Conservation (phyloP, 2,113 vertebrate species). For the Chamaetylas fuelleborni region DNA sequence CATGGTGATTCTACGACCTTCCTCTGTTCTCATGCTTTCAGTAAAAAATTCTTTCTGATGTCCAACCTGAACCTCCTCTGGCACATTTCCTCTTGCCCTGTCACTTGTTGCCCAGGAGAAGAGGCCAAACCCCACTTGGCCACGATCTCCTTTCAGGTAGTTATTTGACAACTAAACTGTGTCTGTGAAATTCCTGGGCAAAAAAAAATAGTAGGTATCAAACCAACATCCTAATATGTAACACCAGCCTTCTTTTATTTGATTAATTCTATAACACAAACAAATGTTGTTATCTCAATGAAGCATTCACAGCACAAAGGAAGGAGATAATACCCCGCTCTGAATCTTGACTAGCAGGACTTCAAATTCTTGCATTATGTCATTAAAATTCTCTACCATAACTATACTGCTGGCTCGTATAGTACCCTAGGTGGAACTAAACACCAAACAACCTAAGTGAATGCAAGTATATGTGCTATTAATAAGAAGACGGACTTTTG, state of each 20-base stretch:
- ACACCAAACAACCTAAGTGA: neutral
- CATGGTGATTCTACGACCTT: too few species aligned
- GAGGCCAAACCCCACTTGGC: neutral
- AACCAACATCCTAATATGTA: neutral
- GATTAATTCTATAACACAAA: neutral
- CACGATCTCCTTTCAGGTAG: neutral
- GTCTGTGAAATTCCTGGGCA: neutral
- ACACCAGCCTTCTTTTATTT: neutral
- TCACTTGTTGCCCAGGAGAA: neutral
- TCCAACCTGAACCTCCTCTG: neutral
- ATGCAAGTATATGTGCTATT: neutral
- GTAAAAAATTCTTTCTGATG: neutral
- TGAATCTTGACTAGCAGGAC: neutral
- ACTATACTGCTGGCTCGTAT: neutral
- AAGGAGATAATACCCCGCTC: neutral
- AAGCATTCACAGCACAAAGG: neutral
- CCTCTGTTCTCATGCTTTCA: neutral
- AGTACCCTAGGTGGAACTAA: neutral
- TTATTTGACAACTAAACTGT: neutral
- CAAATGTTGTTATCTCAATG: neutral
- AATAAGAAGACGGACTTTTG: conserved; percentile 33
- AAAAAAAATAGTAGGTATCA: neutral
- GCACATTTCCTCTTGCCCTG: neutral
- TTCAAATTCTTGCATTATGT: neutral
- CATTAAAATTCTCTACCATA: neutral